Evolutionary conservation across 2,888 invertebrate species (phyloP), one percentile per base, ranked within the genome.

Genomic region (Diaperis boleti): DNA sequence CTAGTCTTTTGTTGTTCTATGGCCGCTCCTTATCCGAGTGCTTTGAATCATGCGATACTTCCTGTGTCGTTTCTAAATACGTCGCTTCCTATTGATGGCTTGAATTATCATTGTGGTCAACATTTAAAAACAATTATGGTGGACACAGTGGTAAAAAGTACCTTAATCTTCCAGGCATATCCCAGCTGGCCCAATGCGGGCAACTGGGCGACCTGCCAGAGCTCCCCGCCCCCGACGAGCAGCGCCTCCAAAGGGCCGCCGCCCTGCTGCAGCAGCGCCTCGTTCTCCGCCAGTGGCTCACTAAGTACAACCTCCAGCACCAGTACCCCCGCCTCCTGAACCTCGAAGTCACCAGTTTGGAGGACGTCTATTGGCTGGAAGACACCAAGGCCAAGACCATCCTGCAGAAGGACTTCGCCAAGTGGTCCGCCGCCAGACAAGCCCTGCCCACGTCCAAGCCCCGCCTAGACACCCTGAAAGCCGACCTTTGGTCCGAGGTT

Each of bases 341-440:
- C 72, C 87, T 92, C 78, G 94, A 93, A 82, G 92, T 94, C 41
- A 87, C 91, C 49, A 91, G 92, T n/a, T 80, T 95, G 69, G 94
- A 94, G 80, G 94, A 95, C 82, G 94, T 94, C 20, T 94, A 94
- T 82, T 94, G 94, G 94, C 59, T 77, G 78, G 94, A 94, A 79
- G 94, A 94, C 81, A 88, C 88, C 59, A 87, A 89, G 59, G 92
- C 91, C 13, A 88, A 89, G 33, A 87, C 90, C 73, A 88, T 91
- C 13, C 85, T 95, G 64, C 81, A 84, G 56, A 91, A 91, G 78
- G 93, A 94, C 82, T 89, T 92, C 82, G 85, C 86, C 60, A 83
- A 87, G 69, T 94, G 94, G 94, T 90, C 90, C 14, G 85, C 89
- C 62, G 93, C 92, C 26, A 85, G 94, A 2, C 92, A 92, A 81